Base-by-base conservation (phyloP, 2,113 vertebrate species). In the Pycnonotus jocosus region DNA sequence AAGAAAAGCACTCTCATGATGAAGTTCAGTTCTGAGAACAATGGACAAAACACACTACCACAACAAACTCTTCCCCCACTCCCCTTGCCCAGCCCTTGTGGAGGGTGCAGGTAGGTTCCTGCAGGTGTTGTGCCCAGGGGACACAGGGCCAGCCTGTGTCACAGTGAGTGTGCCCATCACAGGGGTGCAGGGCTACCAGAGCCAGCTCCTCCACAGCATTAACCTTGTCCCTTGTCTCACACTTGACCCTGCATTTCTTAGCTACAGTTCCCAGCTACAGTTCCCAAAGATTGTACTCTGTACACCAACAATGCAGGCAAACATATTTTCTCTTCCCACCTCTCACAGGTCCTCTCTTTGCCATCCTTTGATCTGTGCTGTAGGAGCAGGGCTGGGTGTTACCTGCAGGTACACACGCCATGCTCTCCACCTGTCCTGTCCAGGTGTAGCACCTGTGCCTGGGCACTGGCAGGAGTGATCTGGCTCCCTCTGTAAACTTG, bases 231-330 rank as follows among this genome's bases (percentile, higher is more conserved):
- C 78, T 72, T 18, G 5, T 44, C 61, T 56, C 87, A 58, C 62
- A 51, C 74, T 60, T 73, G 62, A 23, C 91, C 0, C 0, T 44
- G 50, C 58, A 33, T n/a, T 66, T 0, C 1, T 68, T 66, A 58
- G 23, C 35, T 73, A 9, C 58, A 7, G 27, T 5, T 66, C 82
- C 85, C 94, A 27, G 80, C n/a, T n/a, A n/a, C n/a, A n/a, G n/a
- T n/a, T n/a, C n/a, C n/a, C 5, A 79, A 53, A 90, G 54, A 0
- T 27, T 10, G 35, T 45, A n/a, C 64, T 61, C 65, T 47, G 8
- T 1, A 13, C n/a, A 33, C 37, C 5, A 0, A 64, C 50, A n/a
- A 44, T 0, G 0, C 53, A 64, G 28, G 1, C 48, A 71, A 51
- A 91, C 3, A 19, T 11, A n/a, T 54, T 92, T 85, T 37, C 56